Conservation (phyloP, 2,797 vertebrate species). For the Coregonus suidteri region DNA sequence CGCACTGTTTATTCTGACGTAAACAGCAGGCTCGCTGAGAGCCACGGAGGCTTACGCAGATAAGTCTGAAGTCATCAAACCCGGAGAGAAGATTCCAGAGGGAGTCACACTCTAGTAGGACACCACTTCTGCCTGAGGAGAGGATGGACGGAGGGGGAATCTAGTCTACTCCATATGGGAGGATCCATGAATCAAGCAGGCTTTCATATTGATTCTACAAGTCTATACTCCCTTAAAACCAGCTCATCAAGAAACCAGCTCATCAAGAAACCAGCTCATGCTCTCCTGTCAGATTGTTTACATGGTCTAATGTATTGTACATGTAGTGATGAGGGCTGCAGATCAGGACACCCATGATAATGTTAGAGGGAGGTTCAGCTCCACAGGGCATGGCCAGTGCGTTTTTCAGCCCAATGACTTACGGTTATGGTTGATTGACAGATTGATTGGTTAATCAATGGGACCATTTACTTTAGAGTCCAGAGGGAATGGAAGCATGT, state of each 20-base stretch:
- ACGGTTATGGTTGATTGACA: slow-evolving; percentile 50
- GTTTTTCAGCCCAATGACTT: slow-evolving; percentile 47
- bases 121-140: background rate
- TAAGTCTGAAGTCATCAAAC: slow-evolving; percentile 9
- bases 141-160: background rate
- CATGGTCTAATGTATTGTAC: background rate
- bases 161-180: background rate
- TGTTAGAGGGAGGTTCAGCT: slow-evolving; percentile 61
- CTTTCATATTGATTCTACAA: background rate
- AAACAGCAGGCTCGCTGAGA: slow-evolving; percentile 32
- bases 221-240: background rate
- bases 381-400: slow-evolving; percentile 37
- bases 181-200: background rate
- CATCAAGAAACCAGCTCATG: background rate
- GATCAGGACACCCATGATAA: slow-evolving; percentile 69
- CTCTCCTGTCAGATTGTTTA: background rate
- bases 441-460: slow-evolving; percentile 68
- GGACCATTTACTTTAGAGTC: slow-evolving; percentile 72
- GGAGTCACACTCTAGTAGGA: background rate
- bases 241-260: background rate
- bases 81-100: background rate
- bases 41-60: slow-evolving; percentile 28
- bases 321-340: slow-evolving; percentile 53
- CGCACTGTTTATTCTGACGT: slow-evolving; percentile 38
- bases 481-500: slow-evolving; percentile 70